These are phyloP conservation scores for Rhogogaster chlorosoma DNA, from an alignment of 2,888 invertebrate genomes.

Conservation along the genomic window DNA sequence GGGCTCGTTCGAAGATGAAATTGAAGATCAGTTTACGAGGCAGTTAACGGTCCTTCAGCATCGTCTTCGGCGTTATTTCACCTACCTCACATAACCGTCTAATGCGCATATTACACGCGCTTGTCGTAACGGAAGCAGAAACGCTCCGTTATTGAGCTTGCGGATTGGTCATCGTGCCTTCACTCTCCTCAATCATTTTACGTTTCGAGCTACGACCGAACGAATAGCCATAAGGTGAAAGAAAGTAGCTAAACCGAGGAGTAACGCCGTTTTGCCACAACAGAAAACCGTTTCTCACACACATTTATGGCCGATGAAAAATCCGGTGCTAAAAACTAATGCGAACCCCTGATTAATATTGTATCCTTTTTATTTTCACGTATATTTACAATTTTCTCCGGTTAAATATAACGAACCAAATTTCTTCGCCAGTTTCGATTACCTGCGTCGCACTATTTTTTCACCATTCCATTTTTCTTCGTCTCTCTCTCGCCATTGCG, in stretches of 20 bases:
- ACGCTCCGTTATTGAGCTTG: slow-evolving; percentile 16
- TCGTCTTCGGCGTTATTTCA: neutral
- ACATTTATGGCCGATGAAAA: neutral
- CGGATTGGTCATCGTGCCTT: slow-evolving; percentile 35
- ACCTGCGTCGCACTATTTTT: neutral
- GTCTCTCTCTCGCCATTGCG: neutral
- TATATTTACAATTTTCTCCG: neutral
- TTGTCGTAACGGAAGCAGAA: slow-evolving; percentile 25
- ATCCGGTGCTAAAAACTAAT: neutral
- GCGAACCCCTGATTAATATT: neutral
- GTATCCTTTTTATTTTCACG: neutral
- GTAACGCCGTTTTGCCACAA: neutral
- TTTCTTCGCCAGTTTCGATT: neutral
- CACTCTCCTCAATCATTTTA: neutral
- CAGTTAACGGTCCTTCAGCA: slow-evolving; percentile 29
- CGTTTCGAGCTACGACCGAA: neutral
- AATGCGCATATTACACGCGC: neutral
- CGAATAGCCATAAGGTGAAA: neutral
- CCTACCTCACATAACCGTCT: neutral
- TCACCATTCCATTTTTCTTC: too few species aligned
- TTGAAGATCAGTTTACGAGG: slow-evolving; percentile 47
- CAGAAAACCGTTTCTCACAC: neutral
- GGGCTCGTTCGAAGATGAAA: slow-evolving; percentile 34
- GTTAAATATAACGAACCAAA: neutral
- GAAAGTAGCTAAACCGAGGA: neutral